phyloP scores from a whole-genome alignment of 2,888 invertebrate genomes.

The Diarsia dahlii region DNA sequence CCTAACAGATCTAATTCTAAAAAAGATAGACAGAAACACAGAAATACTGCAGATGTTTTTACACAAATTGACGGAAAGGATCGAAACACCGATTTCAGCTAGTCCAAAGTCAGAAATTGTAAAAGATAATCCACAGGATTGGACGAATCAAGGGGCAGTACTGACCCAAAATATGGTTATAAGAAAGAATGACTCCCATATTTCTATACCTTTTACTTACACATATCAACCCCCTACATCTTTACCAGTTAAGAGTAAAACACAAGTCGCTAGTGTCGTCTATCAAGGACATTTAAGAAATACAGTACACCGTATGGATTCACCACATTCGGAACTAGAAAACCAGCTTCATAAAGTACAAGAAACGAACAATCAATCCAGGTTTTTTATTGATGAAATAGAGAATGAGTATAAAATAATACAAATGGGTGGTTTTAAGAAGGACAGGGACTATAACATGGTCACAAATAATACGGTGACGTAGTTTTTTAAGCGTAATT shows the following conservation, averaged over 20 bases:
- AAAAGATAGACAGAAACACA: conserved; percentile 83
- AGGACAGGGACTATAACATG: conserved; percentile 23
- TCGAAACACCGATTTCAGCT: conserved; percentile 19
- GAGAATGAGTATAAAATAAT: conserved; percentile 67
- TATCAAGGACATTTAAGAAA: conserved; percentile 77
- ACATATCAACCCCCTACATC: conserved; percentile 69
- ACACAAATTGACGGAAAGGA: conserved; percentile 73
- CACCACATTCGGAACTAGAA: conserved; percentile 20
- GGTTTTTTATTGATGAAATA: conserved; percentile 75
- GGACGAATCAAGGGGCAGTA: conserved; percentile 8
- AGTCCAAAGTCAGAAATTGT: background rate
- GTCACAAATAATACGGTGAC: conserved; percentile 7
- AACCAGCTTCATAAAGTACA: conserved; percentile 26
- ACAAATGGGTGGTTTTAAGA: conserved; percentile 33
- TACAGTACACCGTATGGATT: conserved; percentile 38
- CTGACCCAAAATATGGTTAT: conserved; percentile 35
- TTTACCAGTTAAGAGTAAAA: conserved; percentile 50
- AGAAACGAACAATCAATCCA: conserved; percentile 60
- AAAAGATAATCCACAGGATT: conserved; percentile 12
- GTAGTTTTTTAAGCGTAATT: conserved; percentile 9
- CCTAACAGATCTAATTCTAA: conserved; percentile 79
- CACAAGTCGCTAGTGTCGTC: conserved; percentile 68
- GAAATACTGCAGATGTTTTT: conserved; percentile 78
- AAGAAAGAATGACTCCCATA: conserved; percentile 63
- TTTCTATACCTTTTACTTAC: conserved; percentile 75